These are phyloP conservation scores for Laticauda colubrina DNA, from an alignment of 2,113 vertebrate species.

Conservation along the genomic window DNA sequence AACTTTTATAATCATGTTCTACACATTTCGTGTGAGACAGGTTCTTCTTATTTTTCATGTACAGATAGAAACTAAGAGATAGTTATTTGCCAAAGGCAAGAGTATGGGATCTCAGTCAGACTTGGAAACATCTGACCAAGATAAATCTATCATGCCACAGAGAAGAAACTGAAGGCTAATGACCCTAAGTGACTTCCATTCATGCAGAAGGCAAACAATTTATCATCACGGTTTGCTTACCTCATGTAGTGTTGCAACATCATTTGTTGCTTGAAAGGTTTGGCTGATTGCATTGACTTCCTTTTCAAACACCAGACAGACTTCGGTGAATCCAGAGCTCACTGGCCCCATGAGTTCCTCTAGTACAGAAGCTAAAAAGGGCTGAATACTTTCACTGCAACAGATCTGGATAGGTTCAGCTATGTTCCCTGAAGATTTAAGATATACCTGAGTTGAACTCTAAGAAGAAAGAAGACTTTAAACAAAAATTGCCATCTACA, in stretches of 20 bases:
- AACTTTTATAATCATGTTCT: not conserved
- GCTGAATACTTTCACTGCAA: slow-evolving; percentile 79
- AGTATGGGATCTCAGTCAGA: not conserved
- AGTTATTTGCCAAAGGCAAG: not conserved
- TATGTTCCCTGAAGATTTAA: slow-evolving; percentile 69
- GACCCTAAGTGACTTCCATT: not conserved
- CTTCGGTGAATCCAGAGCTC: slow-evolving; percentile 84
- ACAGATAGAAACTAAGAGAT: not conserved
- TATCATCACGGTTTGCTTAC: slow-evolving; percentile 57
- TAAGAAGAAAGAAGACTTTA: not conserved
- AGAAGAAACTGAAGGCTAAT: not conserved
- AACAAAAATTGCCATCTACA: not conserved
- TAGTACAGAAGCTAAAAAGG: slow-evolving; percentile 80
- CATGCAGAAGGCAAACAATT: not conserved
- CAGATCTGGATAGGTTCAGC: slow-evolving; percentile 74
- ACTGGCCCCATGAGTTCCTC: slow-evolving; percentile 92
- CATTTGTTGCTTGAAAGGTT: slow-evolving; percentile 65
- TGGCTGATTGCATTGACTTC: slow-evolving; percentile 78
- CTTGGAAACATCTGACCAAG: not conserved
- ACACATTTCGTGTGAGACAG: not conserved
- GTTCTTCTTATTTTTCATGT: not conserved
- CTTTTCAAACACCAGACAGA: slow-evolving; percentile 76
- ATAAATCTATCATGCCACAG: not conserved
- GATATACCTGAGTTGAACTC: not conserved
- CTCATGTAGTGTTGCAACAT: slow-evolving; percentile 71